Percentiles rank a stretch among this genome's conserved stretches.
Conservation (phyloP, 2,113 vertebrate species). For the Thermophis baileyi region DNA sequence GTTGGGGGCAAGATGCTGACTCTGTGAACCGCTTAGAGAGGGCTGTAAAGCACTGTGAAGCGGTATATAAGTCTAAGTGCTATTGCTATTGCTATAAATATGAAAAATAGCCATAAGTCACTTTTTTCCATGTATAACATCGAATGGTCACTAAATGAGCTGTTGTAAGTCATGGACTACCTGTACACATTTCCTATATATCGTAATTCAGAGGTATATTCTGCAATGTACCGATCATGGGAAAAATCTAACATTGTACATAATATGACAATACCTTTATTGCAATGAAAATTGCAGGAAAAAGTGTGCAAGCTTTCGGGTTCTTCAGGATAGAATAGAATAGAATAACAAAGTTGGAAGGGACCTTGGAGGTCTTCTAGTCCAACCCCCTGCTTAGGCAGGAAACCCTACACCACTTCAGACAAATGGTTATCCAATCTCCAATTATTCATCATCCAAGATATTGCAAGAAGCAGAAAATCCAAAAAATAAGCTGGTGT, state of each 20-base stretch:
- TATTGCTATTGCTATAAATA: no score
- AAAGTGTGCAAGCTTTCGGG: neutral
- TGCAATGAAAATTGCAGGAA: neutral
- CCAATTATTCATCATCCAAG: neutral
- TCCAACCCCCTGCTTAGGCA: no score
- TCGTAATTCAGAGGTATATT: neutral
- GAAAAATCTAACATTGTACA: neutral
- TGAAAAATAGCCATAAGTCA: neutral
- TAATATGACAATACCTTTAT: neutral
- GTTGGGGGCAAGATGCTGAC: no score
- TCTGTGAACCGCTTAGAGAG: no score
- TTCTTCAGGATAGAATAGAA: neutral
- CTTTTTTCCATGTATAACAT: neutral
- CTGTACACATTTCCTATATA: neutral
- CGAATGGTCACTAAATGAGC: neutral
- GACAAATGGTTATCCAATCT: no score
- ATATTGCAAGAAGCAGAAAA: neutral
- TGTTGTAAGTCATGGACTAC: neutral
- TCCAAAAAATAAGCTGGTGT: neutral
- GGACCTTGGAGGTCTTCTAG: no score
- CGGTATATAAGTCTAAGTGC: no score
- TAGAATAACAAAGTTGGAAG: no score
- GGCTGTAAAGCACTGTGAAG: no score
- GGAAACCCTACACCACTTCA: no score
- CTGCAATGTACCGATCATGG: neutral